Evolutionary conservation across 2,888 invertebrate genomes (phyloP).

Genomic region (Eubasilissa splendida): DNA sequence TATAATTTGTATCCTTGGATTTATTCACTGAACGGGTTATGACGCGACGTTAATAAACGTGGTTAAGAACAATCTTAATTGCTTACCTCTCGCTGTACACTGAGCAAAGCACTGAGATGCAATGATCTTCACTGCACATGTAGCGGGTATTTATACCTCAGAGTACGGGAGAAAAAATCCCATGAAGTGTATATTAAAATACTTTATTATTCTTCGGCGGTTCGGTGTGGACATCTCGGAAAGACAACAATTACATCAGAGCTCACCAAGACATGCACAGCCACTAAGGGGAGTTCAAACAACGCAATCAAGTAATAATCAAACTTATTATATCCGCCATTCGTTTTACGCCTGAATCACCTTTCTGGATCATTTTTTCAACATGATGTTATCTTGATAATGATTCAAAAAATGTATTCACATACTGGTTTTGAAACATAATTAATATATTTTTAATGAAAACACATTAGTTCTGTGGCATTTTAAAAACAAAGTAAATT

Average conservation of each 20-base stretch:
- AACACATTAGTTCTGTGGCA: too few species aligned
- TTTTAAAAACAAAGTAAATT: too few species aligned
- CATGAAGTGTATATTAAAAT: not conserved
- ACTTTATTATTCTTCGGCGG: not conserved
- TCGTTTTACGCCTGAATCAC: too few species aligned
- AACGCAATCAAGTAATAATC: not conserved
- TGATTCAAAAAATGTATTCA: too few species aligned
- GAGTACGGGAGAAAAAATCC: not conserved
- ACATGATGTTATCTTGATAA: too few species aligned
- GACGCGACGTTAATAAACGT: not conserved
- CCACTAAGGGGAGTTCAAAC: slow-evolving; percentile 18
- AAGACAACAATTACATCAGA: slow-evolving; percentile 14
- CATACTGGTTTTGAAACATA: too few species aligned
- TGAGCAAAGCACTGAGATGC: slow-evolving; percentile 13
- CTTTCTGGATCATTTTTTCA: too few species aligned
- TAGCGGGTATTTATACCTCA: slow-evolving; percentile 24
- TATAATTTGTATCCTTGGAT: not conserved
- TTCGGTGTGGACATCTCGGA: slow-evolving; percentile 17
- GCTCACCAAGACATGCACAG: not conserved
- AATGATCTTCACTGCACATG: slow-evolving; percentile 25
- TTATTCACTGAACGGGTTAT: not conserved
- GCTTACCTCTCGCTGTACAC: slow-evolving; percentile 9
- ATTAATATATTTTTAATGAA: too few species aligned
- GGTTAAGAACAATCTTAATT: not conserved
- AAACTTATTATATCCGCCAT: too few species aligned